Evolutionary conservation across 1,140 invertebrate genomes (phyloP).

Genomic region (Drosophila nebulosa): DNA sequence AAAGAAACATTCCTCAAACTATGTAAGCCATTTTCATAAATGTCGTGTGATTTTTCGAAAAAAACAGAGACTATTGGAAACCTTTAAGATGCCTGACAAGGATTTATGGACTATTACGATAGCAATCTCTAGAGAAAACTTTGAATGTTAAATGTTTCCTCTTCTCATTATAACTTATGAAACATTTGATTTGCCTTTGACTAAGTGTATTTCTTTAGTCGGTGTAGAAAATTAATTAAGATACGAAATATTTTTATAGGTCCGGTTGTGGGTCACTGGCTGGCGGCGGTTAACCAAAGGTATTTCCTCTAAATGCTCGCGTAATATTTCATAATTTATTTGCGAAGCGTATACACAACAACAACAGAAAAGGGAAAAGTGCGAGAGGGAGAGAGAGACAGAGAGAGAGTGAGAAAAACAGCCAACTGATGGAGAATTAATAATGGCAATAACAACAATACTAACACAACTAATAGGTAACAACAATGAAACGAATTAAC

Average conservation of each 20-base stretch:
- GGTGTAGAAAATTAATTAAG: background rate
- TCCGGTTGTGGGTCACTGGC: constrained; percentile 4
- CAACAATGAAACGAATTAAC: constrained; percentile 45
- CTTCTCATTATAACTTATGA: too few relatives aligned
- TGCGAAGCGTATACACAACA: constrained; percentile 44
- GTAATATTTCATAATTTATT: constrained; percentile 64
- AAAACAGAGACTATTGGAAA: too few relatives aligned
- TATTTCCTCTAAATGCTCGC: constrained; percentile 30
- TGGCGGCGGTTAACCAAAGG: background rate
- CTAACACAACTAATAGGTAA: constrained; percentile 24
- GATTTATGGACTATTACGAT: too few relatives aligned
- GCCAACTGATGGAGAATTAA: constrained; percentile 43
- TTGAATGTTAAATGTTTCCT: too few relatives aligned
- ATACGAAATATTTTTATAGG: constrained; percentile 11
- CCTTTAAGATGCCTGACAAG: too few relatives aligned
- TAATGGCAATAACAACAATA: constrained; percentile 32
- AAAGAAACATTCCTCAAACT: too few relatives aligned
- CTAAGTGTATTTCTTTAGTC: too few relatives aligned
- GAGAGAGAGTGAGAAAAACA: constrained; percentile 4
- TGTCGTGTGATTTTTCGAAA: too few relatives aligned
- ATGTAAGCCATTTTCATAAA: too few relatives aligned
- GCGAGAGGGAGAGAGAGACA: background rate
- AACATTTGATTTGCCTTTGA: too few relatives aligned
- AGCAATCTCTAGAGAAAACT: too few relatives aligned
- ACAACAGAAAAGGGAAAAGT: constrained; percentile 35